Evolutionary conservation across 2,888 invertebrate species (phyloP), one percentile per base, ranked within the genome.

Genomic region (Cataglyphis albicans): DNA sequence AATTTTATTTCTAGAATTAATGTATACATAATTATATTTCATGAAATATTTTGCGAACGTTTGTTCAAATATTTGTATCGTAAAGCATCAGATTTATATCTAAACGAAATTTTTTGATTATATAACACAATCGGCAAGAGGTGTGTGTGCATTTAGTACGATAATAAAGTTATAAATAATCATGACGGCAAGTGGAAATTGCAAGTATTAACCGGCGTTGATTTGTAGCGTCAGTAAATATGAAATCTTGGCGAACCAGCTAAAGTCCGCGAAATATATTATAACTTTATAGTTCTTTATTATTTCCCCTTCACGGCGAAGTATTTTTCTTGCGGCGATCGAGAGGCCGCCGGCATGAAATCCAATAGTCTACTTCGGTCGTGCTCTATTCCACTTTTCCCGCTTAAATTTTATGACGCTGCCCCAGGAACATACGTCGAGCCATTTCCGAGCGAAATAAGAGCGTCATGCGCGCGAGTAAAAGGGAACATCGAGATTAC

Each of bases 331-430:
- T 29, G 73, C 44, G 44, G 35, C 41, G 85, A 87, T 84, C 81
- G 83, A 87, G 82, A 84, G 64, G 59, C 61, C 82, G 74, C 21
- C 64, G 68, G 74, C 81, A 74, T 85, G 83, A 87, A 87, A 76
- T 80, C 83, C 65, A 82, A 63, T 61, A 76, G 87, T 76, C 70
- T 59, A 35, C 32, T 15, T 32, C 25, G 81, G 59, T 48, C 44
- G 32, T 21, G 38, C 35, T 38, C 29, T 48, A 48, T 82, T 74
- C 44, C 64, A 48, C 59, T 68, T 83, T 65, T 74, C 65, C 68
- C 81, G 70, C 65, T 41, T 32, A 57, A 88, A 83, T 81, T 88
- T 88, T 76, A 84, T 68, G 82, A 59, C 38, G 29, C n/a, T 6
- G 44, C 41, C 44, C 41, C 21, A 21, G 67, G 18, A 82, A 68